phyloP scores from a whole-genome alignment of 2,888 invertebrate species.

The Drosophila testacea region DNA sequence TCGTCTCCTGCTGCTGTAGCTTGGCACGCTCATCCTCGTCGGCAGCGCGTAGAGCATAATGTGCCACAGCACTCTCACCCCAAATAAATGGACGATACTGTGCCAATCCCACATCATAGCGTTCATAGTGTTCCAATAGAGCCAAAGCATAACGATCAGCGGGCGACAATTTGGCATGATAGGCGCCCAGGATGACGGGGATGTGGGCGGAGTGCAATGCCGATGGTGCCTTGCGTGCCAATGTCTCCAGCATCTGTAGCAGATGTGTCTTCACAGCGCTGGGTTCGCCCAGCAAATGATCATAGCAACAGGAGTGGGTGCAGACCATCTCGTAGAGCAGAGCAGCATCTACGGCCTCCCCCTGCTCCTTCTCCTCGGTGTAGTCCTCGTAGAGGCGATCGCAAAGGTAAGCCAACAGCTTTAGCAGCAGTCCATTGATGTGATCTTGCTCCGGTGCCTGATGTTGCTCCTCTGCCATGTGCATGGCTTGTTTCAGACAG shows the following conservation, averaged over 20 bases:
- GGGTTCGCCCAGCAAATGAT: slow-evolving; percentile 87
- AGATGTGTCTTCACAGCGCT: slow-evolving; percentile 87
- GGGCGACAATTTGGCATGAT: slow-evolving; percentile 89
- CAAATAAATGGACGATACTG: slow-evolving; percentile 93
- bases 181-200: slow-evolving; percentile 91
- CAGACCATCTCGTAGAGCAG: slow-evolving; percentile 90
- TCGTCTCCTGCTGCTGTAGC: slow-evolving; percentile 89
- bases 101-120: slow-evolving; percentile 88
- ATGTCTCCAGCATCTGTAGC: slow-evolving; percentile 88
- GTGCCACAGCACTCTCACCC: slow-evolving; percentile 92
- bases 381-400: slow-evolving; percentile 87
- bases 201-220: slow-evolving; percentile 89
- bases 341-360: slow-evolving; percentile 54
- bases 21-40: slow-evolving; percentile 86
- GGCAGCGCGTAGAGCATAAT: slow-evolving; percentile 88
- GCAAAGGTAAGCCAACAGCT: slow-evolving; percentile 87
- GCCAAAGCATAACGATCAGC: slow-evolving; percentile 90
- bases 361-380: slow-evolving; percentile 15
- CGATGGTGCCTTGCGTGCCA: slow-evolving; percentile 88
- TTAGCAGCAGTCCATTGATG: slow-evolving; percentile 86
- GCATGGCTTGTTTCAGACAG: slow-evolving; percentile 89
- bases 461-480: slow-evolving; percentile 82
- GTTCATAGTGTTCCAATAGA: slow-evolving; percentile 90
- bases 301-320: slow-evolving; percentile 91
- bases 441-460: slow-evolving; percentile 54